Conservation (phyloP, 2,888 invertebrate species). For the Diplolepis rosae region DNA sequence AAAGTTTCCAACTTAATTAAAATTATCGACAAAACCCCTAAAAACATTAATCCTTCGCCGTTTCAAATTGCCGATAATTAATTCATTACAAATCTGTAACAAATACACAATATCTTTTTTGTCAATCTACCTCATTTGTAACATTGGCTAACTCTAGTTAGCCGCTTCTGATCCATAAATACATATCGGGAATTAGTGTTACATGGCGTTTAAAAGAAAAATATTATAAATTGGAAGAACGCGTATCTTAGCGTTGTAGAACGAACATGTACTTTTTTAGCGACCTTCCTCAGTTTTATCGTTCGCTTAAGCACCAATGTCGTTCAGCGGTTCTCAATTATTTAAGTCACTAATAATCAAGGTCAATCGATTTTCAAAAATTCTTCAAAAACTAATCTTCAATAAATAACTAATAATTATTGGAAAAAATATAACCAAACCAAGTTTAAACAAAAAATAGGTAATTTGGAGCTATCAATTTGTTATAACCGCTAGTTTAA, state of each 20-base stretch:
- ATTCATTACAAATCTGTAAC: background rate
- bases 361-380: background rate
- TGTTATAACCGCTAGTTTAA: too few relatives aligned
- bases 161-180: background rate
- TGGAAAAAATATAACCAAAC: too few relatives aligned
- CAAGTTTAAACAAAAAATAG: too few relatives aligned
- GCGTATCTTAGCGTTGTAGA: background rate
- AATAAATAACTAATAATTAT: too few relatives aligned
- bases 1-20: slow-evolving; percentile 14
- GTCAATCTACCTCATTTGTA: background rate
- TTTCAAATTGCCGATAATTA: background rate
- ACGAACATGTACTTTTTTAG: background rate
- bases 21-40: background rate
- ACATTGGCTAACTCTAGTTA: background rate
- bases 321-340: background rate
- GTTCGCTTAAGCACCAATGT: background rate
- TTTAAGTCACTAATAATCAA: background rate
- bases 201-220: background rate
- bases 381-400: background rate
- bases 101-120: background rate
- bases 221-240: background rate
- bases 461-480: too few relatives aligned
- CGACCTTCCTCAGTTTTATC: background rate
- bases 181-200: background rate
- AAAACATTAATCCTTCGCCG: background rate